These are phyloP conservation scores for Enteromius thamalakanensis DNA, from an alignment of 2,797 vertebrate genomes.

Conservation along the genomic window DNA sequence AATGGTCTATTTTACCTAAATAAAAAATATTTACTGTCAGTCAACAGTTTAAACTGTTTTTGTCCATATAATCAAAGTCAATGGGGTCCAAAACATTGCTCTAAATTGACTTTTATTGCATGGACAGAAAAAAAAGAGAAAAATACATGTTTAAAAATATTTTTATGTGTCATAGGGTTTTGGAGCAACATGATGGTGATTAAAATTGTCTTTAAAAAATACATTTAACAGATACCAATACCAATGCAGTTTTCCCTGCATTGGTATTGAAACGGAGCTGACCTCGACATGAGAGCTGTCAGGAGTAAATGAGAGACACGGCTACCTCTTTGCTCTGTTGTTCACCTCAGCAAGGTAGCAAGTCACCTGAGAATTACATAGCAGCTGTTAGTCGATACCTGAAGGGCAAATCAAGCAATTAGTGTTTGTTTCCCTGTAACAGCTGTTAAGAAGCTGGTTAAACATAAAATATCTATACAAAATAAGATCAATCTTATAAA, in stretches of 20 bases:
- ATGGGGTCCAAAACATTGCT: background rate
- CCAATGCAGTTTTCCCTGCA: background rate
- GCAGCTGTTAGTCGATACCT: conserved; percentile 57
- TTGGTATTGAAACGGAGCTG: conserved; percentile 16
- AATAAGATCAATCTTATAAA: conserved; percentile 57
- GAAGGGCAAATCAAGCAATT: conserved; percentile 65
- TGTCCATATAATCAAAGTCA: conserved; percentile 39
- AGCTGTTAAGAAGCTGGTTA: conserved; percentile 55
- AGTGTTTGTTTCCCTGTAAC: conserved; percentile 49
- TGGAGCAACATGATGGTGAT: background rate
- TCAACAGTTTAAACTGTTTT: background rate
- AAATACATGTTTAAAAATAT: background rate
- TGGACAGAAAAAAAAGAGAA: background rate
- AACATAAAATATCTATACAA: conserved; percentile 51
- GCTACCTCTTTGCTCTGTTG: conserved; percentile 23
- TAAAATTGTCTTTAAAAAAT: background rate
- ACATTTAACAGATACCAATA: background rate
- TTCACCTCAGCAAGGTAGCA: conserved; percentile 31
- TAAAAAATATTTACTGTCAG: background rate
- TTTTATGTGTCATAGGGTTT: background rate
- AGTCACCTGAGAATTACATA: conserved; percentile 34
- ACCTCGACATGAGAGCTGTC: conserved; percentile 14
- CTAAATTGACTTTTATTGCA: background rate
- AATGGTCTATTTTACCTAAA: background rate
- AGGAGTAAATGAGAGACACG: conserved; percentile 34